These are phyloP conservation scores for Hiodon tergisus DNA, from an alignment of 2,113 vertebrate genomes.

Conservation along the genomic window DNA sequence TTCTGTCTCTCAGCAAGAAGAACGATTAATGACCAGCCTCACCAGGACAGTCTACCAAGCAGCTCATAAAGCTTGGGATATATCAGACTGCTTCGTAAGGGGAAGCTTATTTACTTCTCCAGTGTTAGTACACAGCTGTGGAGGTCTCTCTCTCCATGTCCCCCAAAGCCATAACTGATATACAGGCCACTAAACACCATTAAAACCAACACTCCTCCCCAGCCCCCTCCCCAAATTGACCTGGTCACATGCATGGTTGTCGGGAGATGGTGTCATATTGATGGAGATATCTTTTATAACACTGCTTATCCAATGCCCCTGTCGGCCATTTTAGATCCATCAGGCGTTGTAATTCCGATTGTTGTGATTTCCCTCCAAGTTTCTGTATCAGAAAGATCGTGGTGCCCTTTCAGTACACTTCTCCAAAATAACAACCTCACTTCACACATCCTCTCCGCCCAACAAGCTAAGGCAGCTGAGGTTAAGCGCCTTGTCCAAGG, in stretches of 20 bases:
- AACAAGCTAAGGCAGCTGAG: background rate
- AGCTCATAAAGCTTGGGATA: slow-evolving; percentile 44
- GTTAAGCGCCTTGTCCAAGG: no score
- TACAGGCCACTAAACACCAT: slow-evolving; percentile 1
- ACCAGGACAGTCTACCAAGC: slow-evolving; percentile 46
- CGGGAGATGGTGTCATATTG: background rate
- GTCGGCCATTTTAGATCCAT: slow-evolving; percentile 50
- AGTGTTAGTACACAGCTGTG: slow-evolving; percentile 11
- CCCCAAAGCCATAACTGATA: no score
- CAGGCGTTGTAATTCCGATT: slow-evolving; percentile 53
- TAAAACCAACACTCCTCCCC: slow-evolving; percentile 4
- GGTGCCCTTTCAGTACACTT: background rate
- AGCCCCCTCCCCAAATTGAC: background rate
- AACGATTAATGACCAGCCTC: slow-evolving; percentile 42
- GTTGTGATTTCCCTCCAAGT: slow-evolving; percentile 54
- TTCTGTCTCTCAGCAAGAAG: slow-evolving; percentile 30
- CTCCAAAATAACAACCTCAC: slow-evolving; percentile 6
- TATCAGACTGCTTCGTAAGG: slow-evolving; percentile 30
- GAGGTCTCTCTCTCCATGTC: background rate
- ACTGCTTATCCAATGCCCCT: slow-evolving; percentile 16
- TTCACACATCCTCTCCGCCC: background rate
- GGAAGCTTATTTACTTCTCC: slow-evolving; percentile 41
- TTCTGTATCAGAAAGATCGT: no score
- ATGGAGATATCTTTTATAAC: slow-evolving; percentile 9
- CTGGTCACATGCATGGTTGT: background rate